Base-by-base conservation (phyloP, 1,140 invertebrate species). In the Eurosta solidaginis region DNA sequence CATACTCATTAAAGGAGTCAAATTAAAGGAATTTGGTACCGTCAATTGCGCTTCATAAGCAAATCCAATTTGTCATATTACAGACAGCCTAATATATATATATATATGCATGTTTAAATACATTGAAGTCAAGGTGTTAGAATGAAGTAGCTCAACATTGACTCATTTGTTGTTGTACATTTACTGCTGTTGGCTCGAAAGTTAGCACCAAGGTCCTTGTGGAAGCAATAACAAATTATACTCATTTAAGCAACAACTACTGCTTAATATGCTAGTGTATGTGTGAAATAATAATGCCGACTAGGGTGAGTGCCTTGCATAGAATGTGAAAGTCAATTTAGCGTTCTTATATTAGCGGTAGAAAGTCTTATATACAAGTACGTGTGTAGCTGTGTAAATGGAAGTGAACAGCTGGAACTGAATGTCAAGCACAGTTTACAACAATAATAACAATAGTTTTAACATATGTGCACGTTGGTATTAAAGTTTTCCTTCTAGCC, bases 141-240 rank as follows among this genome's bases (percentile, higher is more conserved):
- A 54, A 54, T 54, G 22, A 54, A 54, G 50, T 54, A 54, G 50
- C 27, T 54, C 50, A 54, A 54, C 50, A 27, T 54, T 54, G 50
- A 54, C 50, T 54, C 50, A 54, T 12, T 54, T 54, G 50, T 27
- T 54, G 20, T 54, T 54, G 50, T 54, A 49, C n/a, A 20, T 20
- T 49, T 20, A 22, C 1, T n/a, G n/a, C n/a, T n/a, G n/a, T n/a
- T n/a, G n/a, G 47, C 47, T 49, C 22, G 22, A 20, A 20, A 49
- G 47, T 20, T 49, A 20, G 2, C 22, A 54, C 27, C 50, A 54
- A 54, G 22, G 50, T 1, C 47, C 47, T 49, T 1, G n/a, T 7
- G 47, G 5, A 20, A 20, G 0, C 50, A 54, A 7, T 25, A 20
- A 7, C 17, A 54, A n/a, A n/a, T n/a, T n/a, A n/a, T n/a, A n/a